Base-by-base conservation (phyloP, 2,888 invertebrate species). In the Andrena bicolor region DNA sequence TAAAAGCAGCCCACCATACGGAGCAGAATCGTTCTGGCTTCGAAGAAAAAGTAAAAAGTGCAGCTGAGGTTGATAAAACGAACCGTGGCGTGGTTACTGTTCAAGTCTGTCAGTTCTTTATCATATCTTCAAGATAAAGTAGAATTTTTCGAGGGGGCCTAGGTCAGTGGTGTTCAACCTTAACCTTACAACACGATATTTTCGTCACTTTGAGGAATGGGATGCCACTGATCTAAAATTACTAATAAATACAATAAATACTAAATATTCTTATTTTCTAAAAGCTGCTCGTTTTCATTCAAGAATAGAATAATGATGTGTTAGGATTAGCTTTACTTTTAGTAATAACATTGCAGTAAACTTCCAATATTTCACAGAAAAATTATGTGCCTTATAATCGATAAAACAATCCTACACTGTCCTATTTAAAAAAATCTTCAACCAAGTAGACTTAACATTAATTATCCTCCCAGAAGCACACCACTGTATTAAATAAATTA, bases 41-140 rank as follows among this genome's bases (percentile, higher is more conserved):
- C 53, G 51, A 60, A 41, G 56, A 64, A 58, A 76, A 69, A 72
- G 51, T 41, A 16, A 76, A 64, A 80, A 63, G 70, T 66, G 56
- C 56, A 65, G 71, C 74, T 26, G 74, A 51, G 32, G 51, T 20
- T 30, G 41, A 64, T 48, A 64, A 78, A 68, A 63, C 60, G 61
- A 63, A 60, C 49, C 53, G 56, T 35, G 58, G 65, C 61, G 65
- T 71, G 79, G 70, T 48, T 56, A 16, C n/a, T 58, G 60, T 64
- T 51, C 26, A 26, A 60, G 32, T 16, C 70, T 70, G 65, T 82
- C 74, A 65, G 79, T 66, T 81, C 80, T 72, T 84, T 85, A 82
- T 83, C 83, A 69, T 66, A 75, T 66, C 74, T 78, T 53, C 63
- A 10, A 76, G 86, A 80, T 80, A 84, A 86, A 79, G 61, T 53